Evolutionary conservation across 2,888 invertebrate genomes (phyloP).

Genomic region (Noctua janthina): DNA sequence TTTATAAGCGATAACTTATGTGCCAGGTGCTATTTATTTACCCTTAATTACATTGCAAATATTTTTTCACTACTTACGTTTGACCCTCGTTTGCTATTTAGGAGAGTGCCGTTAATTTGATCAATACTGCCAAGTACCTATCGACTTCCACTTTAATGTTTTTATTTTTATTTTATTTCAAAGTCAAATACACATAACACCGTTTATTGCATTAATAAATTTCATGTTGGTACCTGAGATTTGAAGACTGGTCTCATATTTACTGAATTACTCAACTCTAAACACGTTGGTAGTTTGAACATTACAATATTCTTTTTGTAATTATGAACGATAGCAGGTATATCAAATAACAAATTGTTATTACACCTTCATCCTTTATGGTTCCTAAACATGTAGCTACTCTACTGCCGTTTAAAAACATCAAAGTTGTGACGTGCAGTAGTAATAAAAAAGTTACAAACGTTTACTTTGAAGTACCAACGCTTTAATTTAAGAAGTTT

Average conservation of each 20-base stretch:
- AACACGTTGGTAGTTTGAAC: not conserved
- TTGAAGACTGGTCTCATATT: not conserved
- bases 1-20: slow-evolving; percentile 11
- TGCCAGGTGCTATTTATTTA: slow-evolving; percentile 17
- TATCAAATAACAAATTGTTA: too few species aligned
- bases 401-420: slow-evolving; percentile 35
- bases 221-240: not conserved
- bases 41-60: slow-evolving; percentile 53
- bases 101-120: slow-evolving; percentile 31
- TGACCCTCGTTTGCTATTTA: slow-evolving; percentile 32
- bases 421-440: slow-evolving; percentile 47
- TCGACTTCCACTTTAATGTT: not conserved
- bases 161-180: not conserved
- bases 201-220: not conserved
- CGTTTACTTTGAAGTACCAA: slow-evolving; percentile 51
- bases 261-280: not conserved
- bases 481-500: slow-evolving; percentile 27
- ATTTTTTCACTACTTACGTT: slow-evolving; percentile 24
- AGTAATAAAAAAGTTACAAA: slow-evolving; percentile 33
- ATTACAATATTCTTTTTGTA: not conserved
- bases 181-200: not conserved
- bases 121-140: not conserved
- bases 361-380: too few species aligned
- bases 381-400: too few species aligned
- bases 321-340: not conserved